These are phyloP conservation scores for Cephus rjabovi DNA, from an alignment of 2,888 invertebrate genomes.

Conservation along the genomic window DNA sequence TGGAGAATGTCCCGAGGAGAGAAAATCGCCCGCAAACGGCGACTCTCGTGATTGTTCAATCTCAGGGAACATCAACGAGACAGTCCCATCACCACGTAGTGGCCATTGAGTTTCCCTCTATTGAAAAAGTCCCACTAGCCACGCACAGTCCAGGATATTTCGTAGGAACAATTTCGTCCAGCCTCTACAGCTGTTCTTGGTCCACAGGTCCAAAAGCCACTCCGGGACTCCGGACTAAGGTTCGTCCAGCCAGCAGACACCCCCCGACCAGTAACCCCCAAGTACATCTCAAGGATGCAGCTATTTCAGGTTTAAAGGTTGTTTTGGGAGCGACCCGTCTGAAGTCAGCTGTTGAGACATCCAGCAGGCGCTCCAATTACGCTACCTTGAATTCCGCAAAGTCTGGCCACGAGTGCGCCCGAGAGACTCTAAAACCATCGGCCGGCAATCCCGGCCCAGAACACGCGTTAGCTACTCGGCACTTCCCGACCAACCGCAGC, in stretches of 20 bases:
- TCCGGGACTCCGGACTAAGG: too few relatives aligned
- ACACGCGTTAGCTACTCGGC: background rate
- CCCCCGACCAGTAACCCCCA: background rate
- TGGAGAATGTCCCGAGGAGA: background rate
- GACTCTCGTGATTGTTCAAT: background rate
- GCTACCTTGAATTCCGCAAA: background rate
- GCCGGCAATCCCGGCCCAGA: background rate
- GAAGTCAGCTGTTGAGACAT: conserved; percentile 20
- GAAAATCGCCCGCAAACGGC: background rate
- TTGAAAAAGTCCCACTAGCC: background rate
- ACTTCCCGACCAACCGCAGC: background rate
- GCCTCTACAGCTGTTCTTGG: background rate
- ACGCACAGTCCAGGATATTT: background rate
- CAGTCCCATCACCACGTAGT: background rate
- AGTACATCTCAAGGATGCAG: background rate
- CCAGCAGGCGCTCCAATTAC: background rate
- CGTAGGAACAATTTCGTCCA: background rate
- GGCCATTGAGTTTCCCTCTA: background rate
- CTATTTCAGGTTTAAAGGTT: background rate
- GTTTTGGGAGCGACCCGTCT: conserved; percentile 8
- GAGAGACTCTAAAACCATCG: background rate
- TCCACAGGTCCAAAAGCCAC: background rate
- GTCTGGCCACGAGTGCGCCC: background rate
- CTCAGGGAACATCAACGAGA: background rate
- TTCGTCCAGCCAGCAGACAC: background rate